Percentiles rank a stretch among this genome's conserved stretches.
Evolutionary conservation across 2,797 vertebrate genomes (phyloP).

Genomic region (Apogon hyalosoma): DNA sequence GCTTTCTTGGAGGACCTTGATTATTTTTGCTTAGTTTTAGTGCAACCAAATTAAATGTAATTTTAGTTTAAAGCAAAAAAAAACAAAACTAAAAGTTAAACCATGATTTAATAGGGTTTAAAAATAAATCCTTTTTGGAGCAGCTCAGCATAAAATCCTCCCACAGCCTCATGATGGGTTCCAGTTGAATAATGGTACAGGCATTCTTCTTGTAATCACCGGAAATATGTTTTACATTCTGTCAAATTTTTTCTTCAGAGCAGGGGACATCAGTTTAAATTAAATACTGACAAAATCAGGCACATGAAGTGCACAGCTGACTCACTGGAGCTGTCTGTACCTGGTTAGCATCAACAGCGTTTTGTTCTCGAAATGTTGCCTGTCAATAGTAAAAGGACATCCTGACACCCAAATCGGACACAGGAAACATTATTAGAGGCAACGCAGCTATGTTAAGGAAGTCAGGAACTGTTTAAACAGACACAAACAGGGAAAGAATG

Average conservation of each 20-base stretch:
- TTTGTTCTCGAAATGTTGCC: conserved; percentile 25
- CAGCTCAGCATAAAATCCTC: too few species aligned
- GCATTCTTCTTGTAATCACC: neutral
- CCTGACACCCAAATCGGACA: neutral
- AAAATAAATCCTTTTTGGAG: too few species aligned
- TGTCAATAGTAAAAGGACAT: conserved; percentile 17
- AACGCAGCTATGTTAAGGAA: conserved; percentile 1
- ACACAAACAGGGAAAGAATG: conserved; percentile 1
- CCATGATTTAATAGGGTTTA: too few species aligned
- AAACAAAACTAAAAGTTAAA: too few species aligned
- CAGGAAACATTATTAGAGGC: conserved; percentile 10
- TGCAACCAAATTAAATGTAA: too few species aligned
- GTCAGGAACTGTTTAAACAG: conserved; percentile 12
- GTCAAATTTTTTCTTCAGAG: neutral
- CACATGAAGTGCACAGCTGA: conserved; percentile 4
- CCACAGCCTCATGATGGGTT: neutral
- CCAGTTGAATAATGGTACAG: neutral
- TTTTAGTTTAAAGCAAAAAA: too few species aligned
- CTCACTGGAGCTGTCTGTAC: conserved; percentile 3
- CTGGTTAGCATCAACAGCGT: conserved; percentile 4
- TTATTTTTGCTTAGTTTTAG: too few species aligned
- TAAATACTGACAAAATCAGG: conserved; percentile 18
- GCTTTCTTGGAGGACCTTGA: too few species aligned
- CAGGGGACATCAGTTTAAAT: neutral
- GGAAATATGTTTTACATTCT: conserved; percentile 3